phyloP scores from a whole-genome alignment of 2,797 vertebrate species.

The Hozukius guyotensis region DNA sequence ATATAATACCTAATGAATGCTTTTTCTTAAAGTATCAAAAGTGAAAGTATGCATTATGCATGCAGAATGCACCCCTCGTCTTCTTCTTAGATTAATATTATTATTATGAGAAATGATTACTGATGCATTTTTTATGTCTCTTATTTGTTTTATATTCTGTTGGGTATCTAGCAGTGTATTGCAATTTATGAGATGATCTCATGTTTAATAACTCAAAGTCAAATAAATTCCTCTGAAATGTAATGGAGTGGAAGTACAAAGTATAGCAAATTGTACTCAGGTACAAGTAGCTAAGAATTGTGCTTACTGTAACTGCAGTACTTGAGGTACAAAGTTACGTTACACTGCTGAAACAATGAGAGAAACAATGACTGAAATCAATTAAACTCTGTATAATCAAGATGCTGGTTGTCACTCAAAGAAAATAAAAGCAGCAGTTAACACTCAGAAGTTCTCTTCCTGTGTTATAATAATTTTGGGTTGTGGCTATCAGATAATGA shows the following conservation, averaged over 20 bases:
- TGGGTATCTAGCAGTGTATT: not conserved
- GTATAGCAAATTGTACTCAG: not conserved
- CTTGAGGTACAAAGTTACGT: not conserved
- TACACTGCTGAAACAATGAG: not conserved
- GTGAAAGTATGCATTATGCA: not conserved
- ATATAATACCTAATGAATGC: no score
- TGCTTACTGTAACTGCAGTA: not conserved
- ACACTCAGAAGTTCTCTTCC: not conserved
- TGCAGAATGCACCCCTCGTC: not conserved
- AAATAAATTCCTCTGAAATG: not conserved
- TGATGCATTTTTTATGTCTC: not conserved
- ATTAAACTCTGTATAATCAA: not conserved
- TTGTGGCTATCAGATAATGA: slow-evolving; percentile 10
- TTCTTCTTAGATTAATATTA: not conserved
- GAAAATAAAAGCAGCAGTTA: not conserved
- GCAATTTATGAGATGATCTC: not conserved
- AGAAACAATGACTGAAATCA: not conserved
- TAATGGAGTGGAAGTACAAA: not conserved
- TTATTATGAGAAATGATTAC: not conserved
- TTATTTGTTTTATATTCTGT: not conserved
- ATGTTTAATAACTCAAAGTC: not conserved
- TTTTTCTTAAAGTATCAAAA: not conserved
- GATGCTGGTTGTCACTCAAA: not conserved
- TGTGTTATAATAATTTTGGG: not conserved
- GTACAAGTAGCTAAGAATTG: not conserved